These are phyloP conservation scores for Himalopsyche kuldschensis DNA, from an alignment of 2,888 invertebrate genomes.

Conservation along the genomic window DNA sequence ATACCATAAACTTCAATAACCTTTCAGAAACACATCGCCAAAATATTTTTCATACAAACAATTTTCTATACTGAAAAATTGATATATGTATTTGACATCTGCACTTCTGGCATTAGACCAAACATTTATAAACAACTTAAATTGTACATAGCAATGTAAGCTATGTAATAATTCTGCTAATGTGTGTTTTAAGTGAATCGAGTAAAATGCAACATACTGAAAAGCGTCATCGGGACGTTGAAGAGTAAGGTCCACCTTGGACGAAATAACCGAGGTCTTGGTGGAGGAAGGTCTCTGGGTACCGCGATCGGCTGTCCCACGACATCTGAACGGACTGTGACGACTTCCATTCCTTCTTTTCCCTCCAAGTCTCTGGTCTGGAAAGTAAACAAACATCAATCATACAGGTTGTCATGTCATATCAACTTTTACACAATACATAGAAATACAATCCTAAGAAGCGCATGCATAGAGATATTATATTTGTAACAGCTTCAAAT, in stretches of 20 bases:
- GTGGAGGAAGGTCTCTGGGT: neutral
- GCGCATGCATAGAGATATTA: no score
- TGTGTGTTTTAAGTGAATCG: no score
- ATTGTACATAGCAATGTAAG: no score
- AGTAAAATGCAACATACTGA: slow-evolving; percentile 1
- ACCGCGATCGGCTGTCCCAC: neutral
- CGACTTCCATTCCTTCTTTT: slow-evolving; percentile 20
- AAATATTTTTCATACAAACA: no score
- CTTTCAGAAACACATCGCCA: no score
- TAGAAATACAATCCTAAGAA: neutral
- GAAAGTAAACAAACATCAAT: neutral
- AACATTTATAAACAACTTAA: no score
- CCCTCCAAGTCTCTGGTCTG: slow-evolving; percentile 32
- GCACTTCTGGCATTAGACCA: no score
- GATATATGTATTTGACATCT: no score
- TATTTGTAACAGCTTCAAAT: no score
- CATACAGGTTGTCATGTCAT: neutral
- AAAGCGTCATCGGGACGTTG: neutral
- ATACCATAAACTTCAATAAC: no score
- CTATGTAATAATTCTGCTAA: no score
- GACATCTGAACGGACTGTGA: neutral
- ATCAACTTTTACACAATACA: neutral
- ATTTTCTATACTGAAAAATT: no score
- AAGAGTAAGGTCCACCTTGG: slow-evolving; percentile 12
- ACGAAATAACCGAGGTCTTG: neutral